These are phyloP conservation scores for Alca torda DNA, from an alignment of 2,797 vertebrate species.

Conservation along the genomic window DNA sequence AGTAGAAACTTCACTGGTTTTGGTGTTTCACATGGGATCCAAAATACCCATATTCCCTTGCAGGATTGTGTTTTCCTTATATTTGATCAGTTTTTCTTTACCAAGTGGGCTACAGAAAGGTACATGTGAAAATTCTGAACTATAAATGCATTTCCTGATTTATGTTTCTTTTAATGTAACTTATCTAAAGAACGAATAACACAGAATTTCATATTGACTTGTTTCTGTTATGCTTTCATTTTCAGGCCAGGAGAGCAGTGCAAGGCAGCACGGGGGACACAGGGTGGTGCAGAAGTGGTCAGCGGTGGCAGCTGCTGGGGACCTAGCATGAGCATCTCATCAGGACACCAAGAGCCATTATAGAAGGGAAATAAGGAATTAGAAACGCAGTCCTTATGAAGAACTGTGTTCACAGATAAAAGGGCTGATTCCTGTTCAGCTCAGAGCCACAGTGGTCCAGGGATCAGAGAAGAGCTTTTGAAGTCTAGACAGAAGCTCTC, in stretches of 20 bases:
- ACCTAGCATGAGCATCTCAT: not conserved
- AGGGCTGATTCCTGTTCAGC: not conserved
- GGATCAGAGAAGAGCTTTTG: slow-evolving; percentile 21
- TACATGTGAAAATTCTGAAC: not conserved
- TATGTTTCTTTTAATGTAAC: not conserved
- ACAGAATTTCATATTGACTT: not conserved
- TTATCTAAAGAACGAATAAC: not conserved
- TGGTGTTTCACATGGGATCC: not conserved
- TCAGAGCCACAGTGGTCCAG: not conserved
- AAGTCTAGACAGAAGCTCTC: slow-evolving; percentile 19
- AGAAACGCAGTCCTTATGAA: not conserved
- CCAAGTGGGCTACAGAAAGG: not conserved
- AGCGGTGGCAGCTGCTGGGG: not conserved
- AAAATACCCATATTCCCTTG: not conserved
- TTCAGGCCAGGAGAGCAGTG: not conserved
- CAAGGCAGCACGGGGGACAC: not conserved
- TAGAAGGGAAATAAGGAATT: not conserved
- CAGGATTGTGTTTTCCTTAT: not conserved
- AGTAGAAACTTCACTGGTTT: not conserved
- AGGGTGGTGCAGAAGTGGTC: not conserved
- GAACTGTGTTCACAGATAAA: not conserved
- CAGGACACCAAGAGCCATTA: not conserved
- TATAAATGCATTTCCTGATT: not conserved
- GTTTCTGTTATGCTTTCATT: not conserved
- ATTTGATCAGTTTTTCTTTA: not conserved